These are phyloP conservation scores for Artibeus lituratus DNA, from an alignment of 2,797 vertebrate species.

Conservation along the genomic window DNA sequence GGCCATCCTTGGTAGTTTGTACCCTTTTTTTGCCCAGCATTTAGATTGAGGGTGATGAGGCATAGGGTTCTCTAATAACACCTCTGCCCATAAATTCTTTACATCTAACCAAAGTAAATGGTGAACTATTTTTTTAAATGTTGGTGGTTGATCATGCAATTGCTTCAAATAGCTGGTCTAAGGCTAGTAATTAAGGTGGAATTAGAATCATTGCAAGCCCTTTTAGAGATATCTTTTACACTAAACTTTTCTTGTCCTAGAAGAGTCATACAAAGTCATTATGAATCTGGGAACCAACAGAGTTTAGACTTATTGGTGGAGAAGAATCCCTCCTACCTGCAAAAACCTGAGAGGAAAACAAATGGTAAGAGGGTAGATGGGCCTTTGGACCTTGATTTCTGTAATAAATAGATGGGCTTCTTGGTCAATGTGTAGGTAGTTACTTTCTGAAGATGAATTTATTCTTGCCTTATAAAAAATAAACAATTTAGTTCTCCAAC, in stretches of 20 bases:
- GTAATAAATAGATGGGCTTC: neutral
- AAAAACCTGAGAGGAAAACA: neutral
- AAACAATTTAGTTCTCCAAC: neutral
- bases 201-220: neutral
- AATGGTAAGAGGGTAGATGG: neutral
- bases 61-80: neutral
- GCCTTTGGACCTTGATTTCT: neutral
- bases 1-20: neutral
- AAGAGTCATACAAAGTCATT: neutral
- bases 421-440: neutral
- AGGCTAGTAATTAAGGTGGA: neutral
- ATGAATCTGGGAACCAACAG: neutral
- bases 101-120: neutral
- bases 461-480: neutral
- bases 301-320: neutral
- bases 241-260: neutral
- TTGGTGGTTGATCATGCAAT: slow-evolving; percentile 8
- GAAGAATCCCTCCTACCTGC: neutral
- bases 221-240: neutral
- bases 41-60: slow-evolving; percentile 11
- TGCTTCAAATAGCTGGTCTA: slow-evolving; percentile 1
- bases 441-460: slow-evolving; percentile 21
- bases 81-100: neutral
- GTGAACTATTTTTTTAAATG: slow-evolving; percentile 1
- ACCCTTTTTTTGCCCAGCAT: neutral